These are phyloP conservation scores for Pedionomus torquatus DNA, from an alignment of 2,113 vertebrate species.

Conservation along the genomic window DNA sequence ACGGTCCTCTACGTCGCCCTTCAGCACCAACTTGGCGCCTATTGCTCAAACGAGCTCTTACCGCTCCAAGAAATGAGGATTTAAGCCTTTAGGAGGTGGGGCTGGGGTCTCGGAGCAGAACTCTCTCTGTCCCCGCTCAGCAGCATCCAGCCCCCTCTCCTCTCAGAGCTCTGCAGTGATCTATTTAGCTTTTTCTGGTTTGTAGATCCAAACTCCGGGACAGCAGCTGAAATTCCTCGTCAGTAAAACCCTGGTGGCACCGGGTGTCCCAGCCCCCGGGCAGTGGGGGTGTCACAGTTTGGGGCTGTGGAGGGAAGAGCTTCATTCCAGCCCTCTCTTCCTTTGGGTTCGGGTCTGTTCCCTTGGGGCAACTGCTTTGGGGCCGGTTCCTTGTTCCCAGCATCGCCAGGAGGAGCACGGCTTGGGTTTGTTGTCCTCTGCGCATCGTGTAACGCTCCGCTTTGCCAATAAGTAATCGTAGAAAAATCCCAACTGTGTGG, in stretches of 20 bases:
- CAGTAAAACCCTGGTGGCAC: accelerated
- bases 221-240: not conserved
- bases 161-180: not conserved
- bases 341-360: not conserved
- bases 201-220: not conserved
- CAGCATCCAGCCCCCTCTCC: not conserved
- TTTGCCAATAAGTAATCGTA: not conserved
- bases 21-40: no score
- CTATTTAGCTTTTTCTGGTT: not conserved
- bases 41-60: not conserved
- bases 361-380: not conserved
- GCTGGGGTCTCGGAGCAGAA: not conserved
- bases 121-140: not conserved
- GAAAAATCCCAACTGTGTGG: not conserved
- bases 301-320: not conserved
- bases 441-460: not conserved
- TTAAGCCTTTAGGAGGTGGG: accelerated
- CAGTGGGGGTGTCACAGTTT: not conserved
- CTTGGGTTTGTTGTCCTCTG: slow-evolving; percentile 45
- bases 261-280: accelerated
- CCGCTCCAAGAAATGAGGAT: not conserved
- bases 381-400: not conserved
- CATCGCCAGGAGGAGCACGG: not conserved
- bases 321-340: not conserved
- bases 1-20: no score